phyloP scores from a whole-genome alignment of 1,140 invertebrate genomes.

The Muscidifurax raptorellus region DNA sequence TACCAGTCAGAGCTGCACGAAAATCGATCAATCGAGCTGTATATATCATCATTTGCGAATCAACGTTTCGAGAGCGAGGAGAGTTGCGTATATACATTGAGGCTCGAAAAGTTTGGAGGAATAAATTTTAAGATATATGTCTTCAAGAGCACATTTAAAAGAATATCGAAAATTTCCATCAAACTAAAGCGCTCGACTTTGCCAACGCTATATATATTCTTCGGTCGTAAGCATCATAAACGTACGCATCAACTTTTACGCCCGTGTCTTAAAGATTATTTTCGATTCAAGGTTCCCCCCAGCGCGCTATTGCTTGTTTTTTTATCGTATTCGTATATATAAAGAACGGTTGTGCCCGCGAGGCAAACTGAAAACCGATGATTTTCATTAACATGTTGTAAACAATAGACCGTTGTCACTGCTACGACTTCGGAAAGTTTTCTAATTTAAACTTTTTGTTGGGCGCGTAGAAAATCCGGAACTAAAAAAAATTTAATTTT shows the following conservation, averaged over 20 bases:
- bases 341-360: neutral
- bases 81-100: neutral
- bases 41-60: neutral
- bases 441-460: neutral
- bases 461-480: neutral
- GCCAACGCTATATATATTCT: constrained; percentile 4
- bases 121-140: neutral
- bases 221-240: constrained; percentile 18
- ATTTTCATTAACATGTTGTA: neutral
- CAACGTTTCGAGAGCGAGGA: neutral
- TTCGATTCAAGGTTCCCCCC: neutral
- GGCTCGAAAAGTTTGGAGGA: neutral
- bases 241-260: neutral
- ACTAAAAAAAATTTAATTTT: neutral
- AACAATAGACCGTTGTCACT: neutral
- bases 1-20: neutral
- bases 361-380: neutral
- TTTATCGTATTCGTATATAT: neutral
- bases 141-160: neutral
- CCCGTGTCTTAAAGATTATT: constrained; percentile 35
- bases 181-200: neutral
- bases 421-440: constrained; percentile 1
- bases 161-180: neutral
- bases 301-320: neutral
- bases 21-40: constrained; percentile 16